Base-by-base conservation (phyloP, 2,888 invertebrate species). In the Eueremaeus valkanovi region DNA sequence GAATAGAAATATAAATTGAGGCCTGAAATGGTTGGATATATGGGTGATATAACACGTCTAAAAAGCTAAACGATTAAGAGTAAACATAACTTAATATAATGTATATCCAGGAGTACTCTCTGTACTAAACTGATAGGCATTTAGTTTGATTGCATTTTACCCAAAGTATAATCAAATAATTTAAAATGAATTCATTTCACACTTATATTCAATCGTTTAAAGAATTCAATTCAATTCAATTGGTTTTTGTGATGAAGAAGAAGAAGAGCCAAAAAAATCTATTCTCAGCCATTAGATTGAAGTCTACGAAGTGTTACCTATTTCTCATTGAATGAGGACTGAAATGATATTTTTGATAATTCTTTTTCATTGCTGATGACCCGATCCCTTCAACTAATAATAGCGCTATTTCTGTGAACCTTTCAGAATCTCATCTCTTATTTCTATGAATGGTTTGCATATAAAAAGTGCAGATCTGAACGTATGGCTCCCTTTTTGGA, bases 401-500 rank as follows among this genome's bases (percentile, higher is more conserved):
- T 55, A 55, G 29, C 16, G 63, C 33, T 1, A 21, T 63, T 31
- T 31, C 63, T 18, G 13, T 63, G n/a, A 63, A 16, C 16, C 27
- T 55, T 55, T 63, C 21, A 29, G 1, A 63, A 63, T 13, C 29
- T 27, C 29, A 29, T n/a, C 55, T 55, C 24, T 55, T 55, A 55
- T 55, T 3, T 55, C 27, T 63, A 16, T 63, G 63, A 33, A 61
- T 61, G 31, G 21, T 31, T 61, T 31, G 61, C 13, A 31, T 24
- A 9, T 8, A 63, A 63, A 63, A 63, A 36, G 18, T 63, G 63
- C n/a, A 18, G 29, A 63, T n/a, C 18, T 21, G 63, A 68, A 40
- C 31, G 21, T 21, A 68, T 68, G 68, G 68, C 24, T 68, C 68
- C 68, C 68, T 40, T 40, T 63, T 33, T 68, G 33, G 40, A 68